Conservation (phyloP, 1,140 invertebrate species). For the Drosophila sp. region DNA sequence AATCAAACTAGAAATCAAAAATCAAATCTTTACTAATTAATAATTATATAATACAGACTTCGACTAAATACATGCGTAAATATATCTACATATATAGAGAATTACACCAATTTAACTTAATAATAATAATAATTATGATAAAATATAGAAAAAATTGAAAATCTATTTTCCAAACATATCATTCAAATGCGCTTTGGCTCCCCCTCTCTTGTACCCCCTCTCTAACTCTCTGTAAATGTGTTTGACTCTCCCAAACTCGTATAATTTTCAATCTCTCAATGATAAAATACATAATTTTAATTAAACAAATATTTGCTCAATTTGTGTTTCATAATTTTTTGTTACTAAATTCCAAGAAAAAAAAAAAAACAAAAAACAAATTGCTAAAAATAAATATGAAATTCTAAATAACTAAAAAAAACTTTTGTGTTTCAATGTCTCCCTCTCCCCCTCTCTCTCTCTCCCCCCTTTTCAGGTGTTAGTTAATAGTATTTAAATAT, state of each 20-base stretch:
- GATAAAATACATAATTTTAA: slow-evolving; percentile 48
- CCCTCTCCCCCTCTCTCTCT: not conserved
- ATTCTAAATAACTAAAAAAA: slow-evolving; percentile 1
- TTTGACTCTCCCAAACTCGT: slow-evolving; percentile 22
- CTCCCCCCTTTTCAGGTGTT: too few relatives aligned
- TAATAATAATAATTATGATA: slow-evolving; percentile 2
- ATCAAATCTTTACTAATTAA: slow-evolving; percentile 33
- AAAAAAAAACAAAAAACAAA: slow-evolving; percentile 25
- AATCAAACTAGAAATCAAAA: slow-evolving; percentile 28
- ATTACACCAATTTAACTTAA: slow-evolving; percentile 12
- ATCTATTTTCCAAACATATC: slow-evolving; percentile 64
- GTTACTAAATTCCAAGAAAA: slow-evolving; percentile 32
- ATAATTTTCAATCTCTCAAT: slow-evolving; percentile 11
- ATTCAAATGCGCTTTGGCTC: slow-evolving; percentile 41
- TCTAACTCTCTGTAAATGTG: slow-evolving; percentile 47
- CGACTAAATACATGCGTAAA: slow-evolving; percentile 1
- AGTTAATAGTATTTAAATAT: too few relatives aligned
- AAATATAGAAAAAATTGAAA: not conserved
- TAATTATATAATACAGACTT: slow-evolving; percentile 35
- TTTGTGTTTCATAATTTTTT: slow-evolving; percentile 39
- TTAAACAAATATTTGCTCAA: slow-evolving; percentile 60
- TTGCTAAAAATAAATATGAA: slow-evolving; percentile 24
- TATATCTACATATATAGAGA: slow-evolving; percentile 12
- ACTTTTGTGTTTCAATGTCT: not conserved
- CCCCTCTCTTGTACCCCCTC: slow-evolving; percentile 17